Evolutionary conservation across 2,888 invertebrate genomes (phyloP).

Genomic region (Metopia argyrocephala): DNA sequence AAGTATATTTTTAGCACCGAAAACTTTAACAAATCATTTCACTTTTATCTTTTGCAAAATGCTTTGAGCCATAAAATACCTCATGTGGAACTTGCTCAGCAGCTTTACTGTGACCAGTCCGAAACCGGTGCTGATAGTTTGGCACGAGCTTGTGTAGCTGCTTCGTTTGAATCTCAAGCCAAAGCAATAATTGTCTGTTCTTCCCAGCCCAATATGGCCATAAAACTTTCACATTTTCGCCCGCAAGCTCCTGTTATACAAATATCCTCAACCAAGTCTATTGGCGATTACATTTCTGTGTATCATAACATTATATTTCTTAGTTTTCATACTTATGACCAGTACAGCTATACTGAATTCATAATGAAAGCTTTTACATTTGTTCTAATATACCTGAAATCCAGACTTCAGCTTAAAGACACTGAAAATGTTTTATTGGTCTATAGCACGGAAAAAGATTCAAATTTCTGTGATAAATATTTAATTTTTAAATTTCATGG

Average conservation of each 20-base stretch:
- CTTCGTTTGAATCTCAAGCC: slow-evolving; percentile 71
- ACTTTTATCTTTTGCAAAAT: slow-evolving; percentile 68
- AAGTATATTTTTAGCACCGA: slow-evolving; percentile 70
- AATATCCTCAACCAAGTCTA: slow-evolving; percentile 70
- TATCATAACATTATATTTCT: slow-evolving; percentile 72
- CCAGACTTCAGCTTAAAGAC: slow-evolving; percentile 63
- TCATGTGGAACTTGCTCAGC: slow-evolving; percentile 59
- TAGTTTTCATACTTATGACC: slow-evolving; percentile 56
- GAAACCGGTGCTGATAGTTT: slow-evolving; percentile 71
- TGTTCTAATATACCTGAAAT: slow-evolving; percentile 68
- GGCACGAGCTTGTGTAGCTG: slow-evolving; percentile 71
- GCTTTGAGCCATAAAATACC: slow-evolving; percentile 62
- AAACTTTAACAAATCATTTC: slow-evolving; percentile 38
- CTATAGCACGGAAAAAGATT: slow-evolving; percentile 66
- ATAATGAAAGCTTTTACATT: slow-evolving; percentile 68
- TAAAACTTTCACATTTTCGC: slow-evolving; percentile 74
- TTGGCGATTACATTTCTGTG: slow-evolving; percentile 70
- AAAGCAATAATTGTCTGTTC: slow-evolving; percentile 72
- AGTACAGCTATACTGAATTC: slow-evolving; percentile 45
- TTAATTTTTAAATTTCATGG: slow-evolving; percentile 69
- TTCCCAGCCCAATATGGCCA: slow-evolving; percentile 72
- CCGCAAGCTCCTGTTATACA: slow-evolving; percentile 72
- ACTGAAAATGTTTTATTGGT: slow-evolving; percentile 70
- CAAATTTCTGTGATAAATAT: slow-evolving; percentile 71
- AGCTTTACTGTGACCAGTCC: slow-evolving; percentile 69